Evolutionary conservation across 2,888 invertebrate species (phyloP).

Genomic region (Drosophila mimetica): DNA sequence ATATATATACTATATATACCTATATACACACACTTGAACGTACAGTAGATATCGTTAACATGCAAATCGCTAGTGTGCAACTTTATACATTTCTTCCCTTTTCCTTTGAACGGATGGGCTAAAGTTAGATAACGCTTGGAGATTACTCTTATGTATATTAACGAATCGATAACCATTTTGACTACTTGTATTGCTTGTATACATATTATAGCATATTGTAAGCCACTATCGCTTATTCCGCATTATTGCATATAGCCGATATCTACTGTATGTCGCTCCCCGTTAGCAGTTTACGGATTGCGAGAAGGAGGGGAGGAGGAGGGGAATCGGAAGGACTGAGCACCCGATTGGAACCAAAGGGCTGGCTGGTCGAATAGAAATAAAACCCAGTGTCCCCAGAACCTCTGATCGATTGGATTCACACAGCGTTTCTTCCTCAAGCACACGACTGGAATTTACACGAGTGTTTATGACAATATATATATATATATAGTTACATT

Average conservation of each 20-base stretch:
- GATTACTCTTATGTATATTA: neutral
- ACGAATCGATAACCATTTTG: slow-evolving; percentile 1
- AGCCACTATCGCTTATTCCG: neutral
- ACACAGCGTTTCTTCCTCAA: neutral
- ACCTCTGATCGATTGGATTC: neutral
- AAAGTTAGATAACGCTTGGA: slow-evolving; percentile 3
- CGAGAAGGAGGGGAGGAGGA: slow-evolving; percentile 2
- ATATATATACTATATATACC: slow-evolving; percentile 21
- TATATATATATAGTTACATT: slow-evolving; percentile 6
- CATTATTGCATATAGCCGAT: slow-evolving; percentile 3
- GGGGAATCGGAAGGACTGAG: neutral
- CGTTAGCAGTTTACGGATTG: neutral
- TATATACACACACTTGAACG: slow-evolving; percentile 18
- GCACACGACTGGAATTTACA: slow-evolving; percentile 9
- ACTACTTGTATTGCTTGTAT: slow-evolving; percentile 9
- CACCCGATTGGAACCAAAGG: slow-evolving; percentile 4
- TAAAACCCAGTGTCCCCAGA: neutral
- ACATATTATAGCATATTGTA: neutral
- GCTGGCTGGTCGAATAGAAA: no score
- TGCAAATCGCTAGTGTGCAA: slow-evolving; percentile 9
- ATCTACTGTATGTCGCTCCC: slow-evolving; percentile 12
- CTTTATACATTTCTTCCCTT: neutral
- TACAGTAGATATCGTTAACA: slow-evolving; percentile 19
- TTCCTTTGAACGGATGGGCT: neutral
- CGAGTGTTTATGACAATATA: neutral